Conservation (phyloP, 1,140 invertebrate genomes). For the Meloidogyne floridensis region DNA sequence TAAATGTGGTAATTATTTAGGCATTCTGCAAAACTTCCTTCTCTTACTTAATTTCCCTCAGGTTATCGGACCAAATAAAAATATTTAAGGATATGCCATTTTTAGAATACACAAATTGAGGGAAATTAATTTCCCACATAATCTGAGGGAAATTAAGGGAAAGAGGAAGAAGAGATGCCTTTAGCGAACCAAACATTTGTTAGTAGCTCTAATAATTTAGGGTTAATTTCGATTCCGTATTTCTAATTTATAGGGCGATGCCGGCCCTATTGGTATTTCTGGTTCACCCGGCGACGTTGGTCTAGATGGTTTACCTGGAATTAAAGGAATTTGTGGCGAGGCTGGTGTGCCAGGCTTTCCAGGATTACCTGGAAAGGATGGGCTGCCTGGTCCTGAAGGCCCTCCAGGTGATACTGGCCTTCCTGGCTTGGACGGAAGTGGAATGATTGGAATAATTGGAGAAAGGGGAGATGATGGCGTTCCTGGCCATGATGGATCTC, state of each 20-base stretch:
- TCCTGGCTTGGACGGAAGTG: slow-evolving; percentile 42
- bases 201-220: too few species aligned
- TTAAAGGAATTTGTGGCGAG: slow-evolving; percentile 26
- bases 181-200: too few species aligned
- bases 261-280: slow-evolving; percentile 23
- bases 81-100: too few species aligned
- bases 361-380: slow-evolving; percentile 30
- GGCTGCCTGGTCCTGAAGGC: slow-evolving; percentile 34
- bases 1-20: too few species aligned
- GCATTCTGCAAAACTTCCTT: too few species aligned
- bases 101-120: too few species aligned
- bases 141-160: too few species aligned
- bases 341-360: slow-evolving; percentile 31
- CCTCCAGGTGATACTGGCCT: slow-evolving; percentile 39
- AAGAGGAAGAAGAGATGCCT: too few species aligned
- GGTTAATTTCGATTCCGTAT: not conserved
- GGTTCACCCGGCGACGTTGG: slow-evolving; percentile 33
- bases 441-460: slow-evolving; percentile 14
- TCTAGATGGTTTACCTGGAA: slow-evolving; percentile 11
- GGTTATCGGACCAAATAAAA: too few species aligned
- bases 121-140: too few species aligned
- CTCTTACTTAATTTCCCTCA: too few species aligned
- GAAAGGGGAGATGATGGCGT: slow-evolving; percentile 32
- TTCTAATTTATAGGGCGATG: slow-evolving; percentile 24
- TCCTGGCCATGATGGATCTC: slow-evolving; percentile 30